Base-by-base conservation (phyloP, 2,888 invertebrate genomes). In the Anthrax anthrax region DNA sequence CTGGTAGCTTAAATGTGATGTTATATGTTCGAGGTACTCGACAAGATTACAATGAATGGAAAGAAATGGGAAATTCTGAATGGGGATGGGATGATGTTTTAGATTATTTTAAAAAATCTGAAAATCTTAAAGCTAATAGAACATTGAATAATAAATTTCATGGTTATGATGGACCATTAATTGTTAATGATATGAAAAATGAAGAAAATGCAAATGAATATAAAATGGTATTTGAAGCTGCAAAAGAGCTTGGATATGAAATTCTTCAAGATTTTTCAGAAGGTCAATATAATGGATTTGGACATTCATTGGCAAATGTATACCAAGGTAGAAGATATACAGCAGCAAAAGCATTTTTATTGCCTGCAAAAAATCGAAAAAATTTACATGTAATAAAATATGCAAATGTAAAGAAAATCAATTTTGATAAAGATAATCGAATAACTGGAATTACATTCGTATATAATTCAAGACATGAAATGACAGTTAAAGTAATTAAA, bases 31-130 rank as follows among this genome's bases (percentile, higher is more conserved):
- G 77, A 5, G 83, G 83, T 0, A 77, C 78, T 61, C 70, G 73
- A 5, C 57, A 58, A 4, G 83, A 84, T 58, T 84, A 73, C 56
- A 76, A 84, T 55, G 58, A 64, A 1, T 84, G 84, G 84, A 70
- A 71, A 10, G 56, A 58, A 1, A 40, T 69, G 36, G 82, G 82
- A 0, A 81, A 78, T 55, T 49, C 58, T 0, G 77, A 76, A 1
- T 84, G 84, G 84, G 69, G 82, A 2, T 89, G 77, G 63, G 76
- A 86, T 32, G 81, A 84, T 51, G 75, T 88, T 0, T 62, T 87
- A 42, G 80, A 80, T 0, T 88, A 84, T 60, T 90, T 88, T 60
- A 81, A 80, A 61, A 87, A 86, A 60, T 87, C 87, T 0, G 72
- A 84, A 61, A 85, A 87, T 60, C 85, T 84, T 65, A 70, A 40